Conservation (phyloP, 2,113 vertebrate species). For the Chlamydotis undulata region DNA sequence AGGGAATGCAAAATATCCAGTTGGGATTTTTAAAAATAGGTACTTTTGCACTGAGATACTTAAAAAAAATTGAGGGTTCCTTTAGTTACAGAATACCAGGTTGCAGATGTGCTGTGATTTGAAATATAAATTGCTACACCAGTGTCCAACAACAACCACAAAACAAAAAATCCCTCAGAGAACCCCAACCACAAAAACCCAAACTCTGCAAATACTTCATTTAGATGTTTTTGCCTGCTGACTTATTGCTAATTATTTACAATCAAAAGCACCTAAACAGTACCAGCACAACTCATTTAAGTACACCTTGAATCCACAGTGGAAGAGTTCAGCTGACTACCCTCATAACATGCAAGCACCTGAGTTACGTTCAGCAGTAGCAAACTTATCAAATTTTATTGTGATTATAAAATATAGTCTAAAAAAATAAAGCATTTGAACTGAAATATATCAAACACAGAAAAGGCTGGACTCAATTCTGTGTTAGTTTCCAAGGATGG, state of each 20-base stretch:
- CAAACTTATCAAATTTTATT: not conserved
- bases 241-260: not conserved
- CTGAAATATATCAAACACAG: not conserved
- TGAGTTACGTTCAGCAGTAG: not conserved
- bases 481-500: not conserved
- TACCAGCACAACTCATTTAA: not conserved
- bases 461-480: not conserved
- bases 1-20: slow-evolving; percentile 11
- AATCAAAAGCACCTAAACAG: not conserved
- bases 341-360: not conserved
- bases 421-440: not conserved
- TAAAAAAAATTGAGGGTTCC: not conserved
- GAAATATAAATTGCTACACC: not conserved
- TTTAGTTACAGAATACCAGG: slow-evolving; percentile 14
- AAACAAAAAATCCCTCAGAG: not conserved
- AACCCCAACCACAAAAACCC: not conserved
- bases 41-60: not conserved
- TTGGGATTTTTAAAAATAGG: not conserved
- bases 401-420: not conserved
- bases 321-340: not conserved
- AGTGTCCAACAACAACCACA: not conserved
- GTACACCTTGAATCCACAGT: not conserved
- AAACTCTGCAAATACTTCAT: not conserved
- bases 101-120: not conserved
- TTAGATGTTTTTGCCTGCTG: not conserved